Conservation (phyloP, 2,888 invertebrate species). For the Mythimna albipuncta region DNA sequence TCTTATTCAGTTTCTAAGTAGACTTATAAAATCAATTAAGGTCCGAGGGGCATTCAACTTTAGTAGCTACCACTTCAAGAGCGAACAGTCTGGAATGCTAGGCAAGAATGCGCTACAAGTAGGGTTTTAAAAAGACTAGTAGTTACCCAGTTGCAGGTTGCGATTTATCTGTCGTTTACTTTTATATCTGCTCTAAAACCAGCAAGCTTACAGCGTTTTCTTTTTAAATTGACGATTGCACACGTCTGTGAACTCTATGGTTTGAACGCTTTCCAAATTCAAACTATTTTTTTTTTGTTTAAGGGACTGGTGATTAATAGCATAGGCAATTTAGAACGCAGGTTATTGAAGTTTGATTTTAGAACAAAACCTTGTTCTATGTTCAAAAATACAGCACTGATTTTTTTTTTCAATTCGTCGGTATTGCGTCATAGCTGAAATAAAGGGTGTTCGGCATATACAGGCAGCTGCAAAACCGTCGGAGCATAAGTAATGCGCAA, state of each 20-base stretch:
- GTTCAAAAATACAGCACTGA: conserved; percentile 5
- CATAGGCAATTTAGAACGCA: conserved; percentile 4
- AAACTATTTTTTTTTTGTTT: conserved; percentile 1
- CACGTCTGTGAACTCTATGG: background rate
- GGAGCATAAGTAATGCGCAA: conserved; percentile 56
- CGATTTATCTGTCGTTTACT: conserved; percentile 5
- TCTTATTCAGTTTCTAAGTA: conserved; percentile 61
- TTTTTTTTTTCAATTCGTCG: conserved; percentile 4
- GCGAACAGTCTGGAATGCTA: conserved; percentile 42
- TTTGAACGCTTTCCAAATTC: background rate
- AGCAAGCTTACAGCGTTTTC: background rate
- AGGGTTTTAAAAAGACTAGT: conserved; percentile 14
- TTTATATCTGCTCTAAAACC: conserved; percentile 12
- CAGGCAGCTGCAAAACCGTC: conserved; percentile 54
- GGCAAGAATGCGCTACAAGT: conserved; percentile 28
- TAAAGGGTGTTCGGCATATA: conserved; percentile 27
- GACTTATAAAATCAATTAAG: conserved; percentile 66
- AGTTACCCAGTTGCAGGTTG: background rate
- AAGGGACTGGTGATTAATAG: background rate
- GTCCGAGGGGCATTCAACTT: conserved; percentile 53
- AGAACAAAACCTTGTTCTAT: conserved; percentile 23
- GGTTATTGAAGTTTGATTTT: conserved; percentile 22
- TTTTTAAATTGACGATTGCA: background rate
- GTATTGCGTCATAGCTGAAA: conserved; percentile 48
- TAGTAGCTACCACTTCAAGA: conserved; percentile 32